Evolutionary conservation across 2,888 invertebrate genomes (phyloP), one percentile per base, ranked within the genome.

Genomic region (Leptogaster cylindrica): DNA sequence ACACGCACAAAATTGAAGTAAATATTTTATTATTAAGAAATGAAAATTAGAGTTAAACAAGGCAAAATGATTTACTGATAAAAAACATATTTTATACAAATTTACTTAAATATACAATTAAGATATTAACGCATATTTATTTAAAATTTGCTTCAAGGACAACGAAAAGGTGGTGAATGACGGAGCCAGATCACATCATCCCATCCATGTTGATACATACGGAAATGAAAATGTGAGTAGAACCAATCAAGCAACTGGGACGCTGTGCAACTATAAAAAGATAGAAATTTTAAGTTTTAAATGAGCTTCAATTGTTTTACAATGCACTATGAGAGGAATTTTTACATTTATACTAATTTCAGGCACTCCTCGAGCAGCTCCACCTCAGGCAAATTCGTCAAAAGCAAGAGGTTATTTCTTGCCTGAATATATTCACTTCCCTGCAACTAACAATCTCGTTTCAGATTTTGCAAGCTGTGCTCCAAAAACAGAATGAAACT

Each of bases 401-500:
- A 55, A 74, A 74, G 50, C 67, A 74, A 70, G 72, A 74, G 70
- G 74, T 74, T 31, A 27, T 7, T 27, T 16, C 1, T 46, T 31
- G 18, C 63, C n/a, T n/a, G n/a, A n/a, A 28, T 20, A 68, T 69
- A 61, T 76, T 78, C 70, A 72, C 85, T 84, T 78, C 86, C 2
- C n/a, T 36, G 10, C 3, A 36, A 39, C 18, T 25, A 50, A 33
- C n/a, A 23, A 23, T 16, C 27, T 73, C 85, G 18, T 28, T 66
- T 10, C 16, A 71, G 82, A 82, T 71, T 81, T 84, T 75, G 80
- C 89, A 72, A 80, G 86, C 65, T 77, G 84, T 75, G 85, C 61
- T 75, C 12, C 63, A 71, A 44, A 74, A 89, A 75, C 90, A 90
- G 79, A 83, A 82, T 67, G 84, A 86, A 74, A 79, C 90, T 41